Base-by-base conservation (phyloP, 2,113 vertebrate species). In the Megaptera novaeangliae region DNA sequence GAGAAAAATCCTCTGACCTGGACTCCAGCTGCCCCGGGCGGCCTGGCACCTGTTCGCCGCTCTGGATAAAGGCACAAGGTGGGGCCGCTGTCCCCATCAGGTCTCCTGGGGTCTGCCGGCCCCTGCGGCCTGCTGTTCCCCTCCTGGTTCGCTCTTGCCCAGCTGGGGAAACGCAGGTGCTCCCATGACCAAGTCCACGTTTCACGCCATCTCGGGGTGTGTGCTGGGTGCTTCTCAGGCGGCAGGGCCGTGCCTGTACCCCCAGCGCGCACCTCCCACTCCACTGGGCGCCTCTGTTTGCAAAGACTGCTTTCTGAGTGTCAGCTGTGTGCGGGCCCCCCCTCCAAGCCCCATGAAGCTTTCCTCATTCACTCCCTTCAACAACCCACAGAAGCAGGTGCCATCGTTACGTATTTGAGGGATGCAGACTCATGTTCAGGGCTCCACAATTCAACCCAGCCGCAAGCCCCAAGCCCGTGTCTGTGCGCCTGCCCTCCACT, bases 111-210 rank as follows among this genome's bases (percentile, higher is more conserved):
- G 20, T 55, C 75, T 80, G 34, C n/a, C 3, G 3, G 49, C 34
- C 75, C 21, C 77, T 57, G 77, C 52, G 39, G 77, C 52, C n/a
- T 9, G 6, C 34, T 0, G 0, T 31, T 4, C 52, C 21, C 64
- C 23, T 41, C 39, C 69, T 15, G 0, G 11, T 6, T 34, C 8
- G 23, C 36, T 66, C 81, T 31, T 68, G 6, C 20, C 34, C 17
- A 27, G 27, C 27, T 21, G 8, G 55, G 20, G 52, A 31, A 23
- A 72, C 36, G 59, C 27, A 18, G 3, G 2, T 39, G 27, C 34
- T 21, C 10, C 11, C 5, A 0, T 1, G 29, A 11, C 1, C 0
- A 49, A 15, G 0, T 0, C 21, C 4, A 6, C 18, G 2, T 10
- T 21, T 46, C 20, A 11, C n/a, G 25, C 57, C 49, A 3, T 14